Evolutionary conservation across 2,797 vertebrate genomes (phyloP), one percentile per base, ranked within the genome.

Genomic region (Sciurus carolinensis): DNA sequence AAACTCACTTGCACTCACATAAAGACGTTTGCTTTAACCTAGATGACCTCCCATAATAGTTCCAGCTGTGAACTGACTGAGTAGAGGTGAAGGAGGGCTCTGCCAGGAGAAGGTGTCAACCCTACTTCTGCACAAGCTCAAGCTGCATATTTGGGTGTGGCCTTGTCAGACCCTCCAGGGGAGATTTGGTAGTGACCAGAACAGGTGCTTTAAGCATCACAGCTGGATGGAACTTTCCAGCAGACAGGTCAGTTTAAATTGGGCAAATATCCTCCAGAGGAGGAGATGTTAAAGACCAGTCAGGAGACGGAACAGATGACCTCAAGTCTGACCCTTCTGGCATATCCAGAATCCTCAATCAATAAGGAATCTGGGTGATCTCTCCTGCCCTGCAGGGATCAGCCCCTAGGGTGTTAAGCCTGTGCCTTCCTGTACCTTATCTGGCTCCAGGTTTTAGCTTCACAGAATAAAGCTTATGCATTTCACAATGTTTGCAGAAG

Each of bases 401-500:
- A 33, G 69, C 59, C 71, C 66, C 54, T 50, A 9, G 75, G 57
- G 39, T 20, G 66, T 85, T 82, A 62, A 52, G 26, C 36, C 15
- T 20, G 66, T 66, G 57, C 52, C 90, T 64, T 87, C 79, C 64
- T 83, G 28, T n/a, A 72, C 30, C 18, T 67, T 86, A 93, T 83
- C 57, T 76, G 81, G 33, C 24, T 86, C 64, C 62, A 59, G 87
- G 36, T 28, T 94, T 94, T 47, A 95, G 52, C 87, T 92, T 93
- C 87, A 95, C 24, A 94, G 84, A 94, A 69, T 3, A 20, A 92
- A 71, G 52, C 47, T 95, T n/a, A 5, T 79, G 36, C 50, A 71
- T 95, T 86, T 97, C 83, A 83, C 71, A 86, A 91, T 87, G 88
- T 97, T 93, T 94, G 90, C 44, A 88, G 42, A 96, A 97, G 87